Evolutionary conservation across 2,888 invertebrate genomes (phyloP), one percentile per base, ranked within the genome.

Genomic region (Harpalus rufipes): DNA sequence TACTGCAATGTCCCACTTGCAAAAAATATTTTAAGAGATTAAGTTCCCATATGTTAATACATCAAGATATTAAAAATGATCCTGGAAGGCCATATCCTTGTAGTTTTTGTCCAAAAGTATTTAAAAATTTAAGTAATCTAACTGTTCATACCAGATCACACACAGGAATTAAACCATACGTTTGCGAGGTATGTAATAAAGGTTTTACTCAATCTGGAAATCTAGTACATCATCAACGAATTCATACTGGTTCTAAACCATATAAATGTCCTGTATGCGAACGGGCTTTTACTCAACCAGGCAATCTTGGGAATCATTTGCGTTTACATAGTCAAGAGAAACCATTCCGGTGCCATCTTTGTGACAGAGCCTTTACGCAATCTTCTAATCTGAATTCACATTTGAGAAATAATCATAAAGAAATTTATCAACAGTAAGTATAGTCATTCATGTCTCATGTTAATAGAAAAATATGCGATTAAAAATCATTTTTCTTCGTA

Each of bases 31-130:
- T 90, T 89, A 90, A 87, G 87, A 89, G 86, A 89, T 92, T 89
- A 92, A 92, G 88, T 89, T 92, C 89, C 85, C 91, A 92, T 87
- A 90, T 92, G 6, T 86, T 89, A 39, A 91, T 91, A 87, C 91
- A 91, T 85, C 89, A 89, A 84, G 88, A 89, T 79, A 85, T 88
- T 5, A 88, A 87, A 80, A 86, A 88, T 32, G 87, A 88, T 44
- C 88, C 89, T 7, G 87, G 87, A 79, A 88, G 89, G 85, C 88
- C 88, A 7, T 86, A 90, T 12, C 88, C 88, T 0, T 90, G 90
- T 83, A 86, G 87, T 61, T 89, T 88, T 85, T 90, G 90, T 85
- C 87, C 87, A 85, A 90, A 89, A 87, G 86, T 87, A 16, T 91
- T 91, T 86, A 90, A 90, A 83, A 90, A 89, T 12, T 88, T 88